phyloP scores from a whole-genome alignment of 2,113 vertebrate species.

The Callipepla californica region DNA sequence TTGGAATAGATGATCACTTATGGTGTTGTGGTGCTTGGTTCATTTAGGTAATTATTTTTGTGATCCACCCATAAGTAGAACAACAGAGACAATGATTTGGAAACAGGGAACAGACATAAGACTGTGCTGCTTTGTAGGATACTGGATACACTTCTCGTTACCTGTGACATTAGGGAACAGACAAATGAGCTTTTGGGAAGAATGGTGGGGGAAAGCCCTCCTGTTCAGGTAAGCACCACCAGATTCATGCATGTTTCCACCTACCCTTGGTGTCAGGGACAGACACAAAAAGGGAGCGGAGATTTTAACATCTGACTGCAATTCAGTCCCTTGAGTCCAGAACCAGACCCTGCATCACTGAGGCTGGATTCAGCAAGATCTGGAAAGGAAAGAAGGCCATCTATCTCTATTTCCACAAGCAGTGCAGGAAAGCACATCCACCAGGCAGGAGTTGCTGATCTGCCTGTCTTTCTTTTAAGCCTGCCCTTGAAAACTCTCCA shows the following conservation, averaged over 20 bases:
- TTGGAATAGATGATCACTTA: background rate
- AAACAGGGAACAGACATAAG: background rate
- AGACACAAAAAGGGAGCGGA: background rate
- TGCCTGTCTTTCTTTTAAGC: background rate
- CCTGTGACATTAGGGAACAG: background rate
- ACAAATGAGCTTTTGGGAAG: background rate
- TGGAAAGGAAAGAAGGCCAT: background rate
- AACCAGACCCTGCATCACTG: background rate
- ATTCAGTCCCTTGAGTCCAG: background rate
- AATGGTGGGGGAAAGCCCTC: background rate
- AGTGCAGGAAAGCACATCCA: background rate
- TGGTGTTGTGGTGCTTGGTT: background rate
- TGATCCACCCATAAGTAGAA: slow-evolving; percentile 53
- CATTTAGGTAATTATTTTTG: slow-evolving; percentile 59
- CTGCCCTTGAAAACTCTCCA: background rate
- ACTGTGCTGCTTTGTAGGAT: background rate
- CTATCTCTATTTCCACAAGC: background rate
- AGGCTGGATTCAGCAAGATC: background rate
- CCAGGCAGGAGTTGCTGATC: background rate
- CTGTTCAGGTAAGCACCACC: background rate
- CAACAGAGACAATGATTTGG: slow-evolving; percentile 38
- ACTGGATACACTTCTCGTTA: background rate
- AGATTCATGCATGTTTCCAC: background rate
- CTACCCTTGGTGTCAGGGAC: background rate
- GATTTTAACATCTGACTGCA: background rate